Evolutionary conservation across 2,797 vertebrate genomes (phyloP).

Genomic region (Fistularia tabacaria): DNA sequence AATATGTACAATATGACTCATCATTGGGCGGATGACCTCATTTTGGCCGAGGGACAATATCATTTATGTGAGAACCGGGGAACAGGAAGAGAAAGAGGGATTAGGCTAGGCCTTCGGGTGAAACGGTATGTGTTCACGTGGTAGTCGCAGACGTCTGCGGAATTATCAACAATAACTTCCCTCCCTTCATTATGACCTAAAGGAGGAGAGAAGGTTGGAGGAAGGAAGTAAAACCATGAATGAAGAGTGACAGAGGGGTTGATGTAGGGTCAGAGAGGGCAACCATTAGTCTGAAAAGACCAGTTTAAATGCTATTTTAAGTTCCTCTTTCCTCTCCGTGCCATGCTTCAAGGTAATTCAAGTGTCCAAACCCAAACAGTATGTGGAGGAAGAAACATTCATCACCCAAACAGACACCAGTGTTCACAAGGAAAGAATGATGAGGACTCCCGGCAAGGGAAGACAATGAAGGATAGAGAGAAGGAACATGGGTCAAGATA

Average conservation of each 20-base stretch:
- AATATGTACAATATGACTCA: conserved; percentile 60
- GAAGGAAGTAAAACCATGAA: conserved; percentile 35
- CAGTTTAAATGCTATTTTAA: conserved; percentile 69
- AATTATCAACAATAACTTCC: conserved; percentile 74
- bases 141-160: conserved; percentile 49
- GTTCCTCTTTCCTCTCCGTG: conserved; percentile 50
- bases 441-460: conserved; percentile 41
- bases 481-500: conserved; percentile 25
- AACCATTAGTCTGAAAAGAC: conserved; percentile 49
- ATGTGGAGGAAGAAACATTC: conserved; percentile 55
- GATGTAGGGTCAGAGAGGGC: conserved; percentile 42
- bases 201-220: conserved; percentile 36
- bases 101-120: conserved; percentile 34
- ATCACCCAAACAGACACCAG: conserved; percentile 65
- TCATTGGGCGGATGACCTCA: conserved; percentile 74
- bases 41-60: conserved; percentile 74
- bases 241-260: conserved; percentile 41
- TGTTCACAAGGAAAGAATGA: conserved; percentile 60
- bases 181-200: conserved; percentile 24
- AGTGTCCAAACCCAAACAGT: conserved; percentile 59
- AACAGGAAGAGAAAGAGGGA: conserved; percentile 52
- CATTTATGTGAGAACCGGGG: conserved; percentile 64
- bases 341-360: conserved; percentile 67
- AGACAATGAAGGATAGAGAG: conserved; percentile 23
- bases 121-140: conserved; percentile 26